Evolutionary conservation across 2,113 vertebrate genomes (phyloP).

Genomic region (Actenoides hombroni): DNA sequence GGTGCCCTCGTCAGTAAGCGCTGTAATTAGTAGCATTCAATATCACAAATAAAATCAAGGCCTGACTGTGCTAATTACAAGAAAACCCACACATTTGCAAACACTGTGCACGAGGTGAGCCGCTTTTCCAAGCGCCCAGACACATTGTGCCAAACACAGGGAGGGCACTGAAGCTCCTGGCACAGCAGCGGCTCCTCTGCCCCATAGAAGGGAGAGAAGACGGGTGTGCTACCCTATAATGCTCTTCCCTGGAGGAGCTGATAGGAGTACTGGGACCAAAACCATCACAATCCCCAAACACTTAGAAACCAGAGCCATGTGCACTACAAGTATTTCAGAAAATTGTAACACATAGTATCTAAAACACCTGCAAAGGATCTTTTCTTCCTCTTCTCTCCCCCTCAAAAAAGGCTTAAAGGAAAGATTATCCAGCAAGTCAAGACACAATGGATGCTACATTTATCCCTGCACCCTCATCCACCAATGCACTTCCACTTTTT

Average conservation of each 20-base stretch:
- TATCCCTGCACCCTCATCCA: background rate
- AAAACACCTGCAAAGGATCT: background rate
- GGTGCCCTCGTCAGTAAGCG: background rate
- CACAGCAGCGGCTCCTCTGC: fast-evolving
- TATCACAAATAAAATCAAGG: background rate
- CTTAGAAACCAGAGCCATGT: background rate
- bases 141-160: background rate
- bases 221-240: fast-evolving
- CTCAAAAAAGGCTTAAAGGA: background rate
- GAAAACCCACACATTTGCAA: background rate
- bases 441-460: background rate
- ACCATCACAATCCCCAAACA: background rate
- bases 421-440: background rate
- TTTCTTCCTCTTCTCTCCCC: background rate
- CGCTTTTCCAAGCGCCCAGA: background rate
- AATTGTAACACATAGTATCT: background rate
- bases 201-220: background rate
- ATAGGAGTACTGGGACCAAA: background rate
- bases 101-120: background rate
- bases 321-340: background rate
- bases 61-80: background rate
- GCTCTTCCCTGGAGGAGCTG: background rate
- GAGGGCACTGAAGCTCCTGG: fast-evolving
- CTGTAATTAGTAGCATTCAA: background rate
- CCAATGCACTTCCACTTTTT: background rate